These are phyloP conservation scores for Choloepus hoffmanni DNA, from an alignment of 2,113 vertebrate species.

Conservation along the genomic window DNA sequence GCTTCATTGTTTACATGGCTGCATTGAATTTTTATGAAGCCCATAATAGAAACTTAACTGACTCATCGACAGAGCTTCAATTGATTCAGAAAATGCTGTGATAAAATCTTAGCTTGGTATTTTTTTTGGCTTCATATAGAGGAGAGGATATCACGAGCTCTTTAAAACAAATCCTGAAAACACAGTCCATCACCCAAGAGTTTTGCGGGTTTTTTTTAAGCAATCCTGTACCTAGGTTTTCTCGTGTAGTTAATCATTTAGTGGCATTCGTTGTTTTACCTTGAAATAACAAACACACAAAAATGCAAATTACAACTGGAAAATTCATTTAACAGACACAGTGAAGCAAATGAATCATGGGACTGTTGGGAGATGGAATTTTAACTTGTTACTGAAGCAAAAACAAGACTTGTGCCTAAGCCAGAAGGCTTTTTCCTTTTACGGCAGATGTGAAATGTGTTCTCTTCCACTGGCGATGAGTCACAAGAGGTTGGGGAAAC, in stretches of 20 bases:
- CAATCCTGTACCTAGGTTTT: background rate
- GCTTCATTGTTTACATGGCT: constrained; percentile 69
- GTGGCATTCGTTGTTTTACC: constrained; percentile 76
- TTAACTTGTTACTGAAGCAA: constrained; percentile 78
- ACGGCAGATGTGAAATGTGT: constrained; percentile 66
- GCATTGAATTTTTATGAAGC: constrained; percentile 78
- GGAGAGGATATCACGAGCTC: constrained; percentile 19
- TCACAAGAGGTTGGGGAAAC: constrained; percentile 63
- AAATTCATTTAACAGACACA: constrained; percentile 79
- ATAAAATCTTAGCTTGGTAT: constrained; percentile 66
- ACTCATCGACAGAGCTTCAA: constrained; percentile 74
- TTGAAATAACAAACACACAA: constrained; percentile 76
- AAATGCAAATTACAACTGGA: constrained; percentile 79
- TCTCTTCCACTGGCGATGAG: constrained; percentile 57
- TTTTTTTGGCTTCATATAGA: constrained; percentile 33
- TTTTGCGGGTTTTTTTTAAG: background rate
- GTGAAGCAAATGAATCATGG: constrained; percentile 80
- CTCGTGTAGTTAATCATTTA: constrained; percentile 15
- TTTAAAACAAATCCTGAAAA: constrained; percentile 64
- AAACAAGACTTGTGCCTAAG: constrained; percentile 73
- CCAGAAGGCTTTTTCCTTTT: constrained; percentile 64
- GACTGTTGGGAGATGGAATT: constrained; percentile 76
- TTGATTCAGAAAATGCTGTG: constrained; percentile 74
- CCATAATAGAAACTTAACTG: constrained; percentile 74
- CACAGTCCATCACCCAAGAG: background rate